Percentiles rank a stretch among this genome's conserved stretches.
phyloP scores from a whole-genome alignment of 1,140 invertebrate species.

The Nasonia giraulti region DNA sequence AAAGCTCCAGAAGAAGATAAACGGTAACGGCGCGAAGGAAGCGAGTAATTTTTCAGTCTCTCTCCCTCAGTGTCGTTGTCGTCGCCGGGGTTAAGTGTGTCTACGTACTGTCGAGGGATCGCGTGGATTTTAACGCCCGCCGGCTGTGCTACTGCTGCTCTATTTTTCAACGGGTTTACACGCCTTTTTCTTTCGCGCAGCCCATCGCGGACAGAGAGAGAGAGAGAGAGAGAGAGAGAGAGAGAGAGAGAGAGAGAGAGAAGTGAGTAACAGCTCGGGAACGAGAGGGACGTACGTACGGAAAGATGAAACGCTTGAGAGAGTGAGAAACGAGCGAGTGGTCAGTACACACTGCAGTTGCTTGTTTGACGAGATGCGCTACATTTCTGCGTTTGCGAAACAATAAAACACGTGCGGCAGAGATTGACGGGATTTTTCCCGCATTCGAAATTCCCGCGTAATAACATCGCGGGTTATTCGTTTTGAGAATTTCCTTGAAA shows the following conservation, averaged over 20 bases:
- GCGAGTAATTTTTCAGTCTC: slow-evolving; percentile 16
- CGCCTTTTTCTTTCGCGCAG: slow-evolving; percentile 54
- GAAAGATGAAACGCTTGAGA: background rate
- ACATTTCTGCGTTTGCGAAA: no score
- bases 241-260: background rate
- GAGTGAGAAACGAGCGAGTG: background rate
- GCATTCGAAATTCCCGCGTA: no score
- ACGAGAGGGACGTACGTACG: background rate
- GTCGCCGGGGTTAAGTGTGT: slow-evolving; percentile 22
- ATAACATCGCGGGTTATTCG: background rate
- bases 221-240: background rate
- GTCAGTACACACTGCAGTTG: no score
- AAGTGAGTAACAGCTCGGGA: background rate
- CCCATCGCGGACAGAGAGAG: slow-evolving; percentile 53
- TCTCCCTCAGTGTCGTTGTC: background rate
- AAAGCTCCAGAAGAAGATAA: background rate
- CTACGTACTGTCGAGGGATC: background rate
- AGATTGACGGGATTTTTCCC: no score
- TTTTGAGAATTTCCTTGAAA: background rate
- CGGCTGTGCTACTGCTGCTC: slow-evolving; percentile 59
- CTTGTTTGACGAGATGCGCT: no score
- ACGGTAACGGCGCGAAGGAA: background rate
- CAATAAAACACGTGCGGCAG: no score
- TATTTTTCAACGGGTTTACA: slow-evolving; percentile 67
- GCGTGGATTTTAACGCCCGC: slow-evolving; percentile 60